A percentile compares a stretch with the other conserved stretches of the same genome.
These are phyloP conservation scores for Samia ricini DNA, from an alignment of 1,140 invertebrate genomes.

Conservation along the genomic window DNA sequence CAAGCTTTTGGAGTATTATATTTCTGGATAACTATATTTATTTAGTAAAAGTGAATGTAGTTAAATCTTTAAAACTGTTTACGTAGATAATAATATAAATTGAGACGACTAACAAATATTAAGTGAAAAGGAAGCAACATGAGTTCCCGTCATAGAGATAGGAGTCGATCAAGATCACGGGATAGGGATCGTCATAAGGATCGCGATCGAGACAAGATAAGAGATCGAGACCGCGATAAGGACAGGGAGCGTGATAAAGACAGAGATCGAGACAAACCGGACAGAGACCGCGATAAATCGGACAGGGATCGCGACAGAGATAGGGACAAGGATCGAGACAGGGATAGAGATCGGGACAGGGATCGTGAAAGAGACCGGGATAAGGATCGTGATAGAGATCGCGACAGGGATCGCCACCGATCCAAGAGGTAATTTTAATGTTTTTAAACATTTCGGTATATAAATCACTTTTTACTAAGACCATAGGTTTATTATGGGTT, in stretches of 20 bases:
- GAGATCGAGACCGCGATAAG: slow-evolving; percentile 57
- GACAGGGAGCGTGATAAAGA: slow-evolving; percentile 40
- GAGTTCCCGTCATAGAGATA: slow-evolving; percentile 70
- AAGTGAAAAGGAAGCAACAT: slow-evolving; percentile 25
- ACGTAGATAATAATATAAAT: background rate
- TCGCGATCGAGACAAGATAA: slow-evolving; percentile 51
- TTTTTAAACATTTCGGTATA: background rate
- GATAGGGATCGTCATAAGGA: slow-evolving; percentile 57
- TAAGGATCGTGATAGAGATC: slow-evolving; percentile 65
- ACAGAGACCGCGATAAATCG: slow-evolving; percentile 38
- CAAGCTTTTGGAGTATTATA: background rate
- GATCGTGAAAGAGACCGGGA: slow-evolving; percentile 48
- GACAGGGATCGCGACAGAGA: slow-evolving; percentile 62
- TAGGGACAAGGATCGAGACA: slow-evolving; percentile 43
- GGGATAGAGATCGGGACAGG: slow-evolving; percentile 57
- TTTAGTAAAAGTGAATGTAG: background rate
- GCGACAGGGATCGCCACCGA: slow-evolving; percentile 70
- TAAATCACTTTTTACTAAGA: too few species aligned
- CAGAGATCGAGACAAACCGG: slow-evolving; percentile 37
- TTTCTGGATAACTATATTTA: background rate
- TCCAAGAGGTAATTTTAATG: slow-evolving; percentile 57
- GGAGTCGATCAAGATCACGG: slow-evolving; percentile 59
- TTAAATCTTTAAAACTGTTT: background rate
- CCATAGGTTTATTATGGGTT: too few species aligned
- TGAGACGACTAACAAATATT: background rate